phyloP scores from a whole-genome alignment of 2,113 vertebrate genomes.

The Myiopsitta monachus region DNA sequence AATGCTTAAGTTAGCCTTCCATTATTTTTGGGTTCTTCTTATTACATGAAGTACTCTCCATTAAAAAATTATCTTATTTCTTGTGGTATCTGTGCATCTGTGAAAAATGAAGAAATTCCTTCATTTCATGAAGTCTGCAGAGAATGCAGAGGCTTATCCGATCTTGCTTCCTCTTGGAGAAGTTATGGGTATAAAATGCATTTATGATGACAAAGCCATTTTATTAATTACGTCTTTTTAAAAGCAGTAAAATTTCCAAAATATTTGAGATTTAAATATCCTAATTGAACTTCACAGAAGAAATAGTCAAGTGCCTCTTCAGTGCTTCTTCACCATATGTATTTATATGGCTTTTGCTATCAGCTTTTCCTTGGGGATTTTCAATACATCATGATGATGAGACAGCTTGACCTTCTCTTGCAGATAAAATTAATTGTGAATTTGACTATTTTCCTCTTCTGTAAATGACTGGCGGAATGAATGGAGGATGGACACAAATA shows the following conservation, averaged over 20 bases:
- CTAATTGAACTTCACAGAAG: not conserved
- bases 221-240: not conserved
- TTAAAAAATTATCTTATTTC: not conserved
- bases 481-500: not conserved
- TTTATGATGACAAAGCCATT: not conserved
- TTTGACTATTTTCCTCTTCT: not conserved
- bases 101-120: not conserved
- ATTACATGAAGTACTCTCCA: not conserved
- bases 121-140: not conserved
- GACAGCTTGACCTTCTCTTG: not conserved
- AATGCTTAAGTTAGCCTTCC: not conserved
- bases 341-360: not conserved
- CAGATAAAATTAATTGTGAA: not conserved
- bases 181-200: not conserved
- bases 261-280: not conserved
- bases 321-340: not conserved
- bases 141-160: not conserved
- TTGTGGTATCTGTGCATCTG: not conserved
- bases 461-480: not conserved
- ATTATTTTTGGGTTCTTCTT: not conserved
- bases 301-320: not conserved
- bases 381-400: accelerated
- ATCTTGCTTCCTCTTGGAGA: not conserved
- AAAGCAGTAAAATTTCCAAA: not conserved
- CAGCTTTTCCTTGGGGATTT: not conserved